These are phyloP conservation scores for Dinomys branickii DNA, from an alignment of 2,113 vertebrate species.

Conservation along the genomic window DNA sequence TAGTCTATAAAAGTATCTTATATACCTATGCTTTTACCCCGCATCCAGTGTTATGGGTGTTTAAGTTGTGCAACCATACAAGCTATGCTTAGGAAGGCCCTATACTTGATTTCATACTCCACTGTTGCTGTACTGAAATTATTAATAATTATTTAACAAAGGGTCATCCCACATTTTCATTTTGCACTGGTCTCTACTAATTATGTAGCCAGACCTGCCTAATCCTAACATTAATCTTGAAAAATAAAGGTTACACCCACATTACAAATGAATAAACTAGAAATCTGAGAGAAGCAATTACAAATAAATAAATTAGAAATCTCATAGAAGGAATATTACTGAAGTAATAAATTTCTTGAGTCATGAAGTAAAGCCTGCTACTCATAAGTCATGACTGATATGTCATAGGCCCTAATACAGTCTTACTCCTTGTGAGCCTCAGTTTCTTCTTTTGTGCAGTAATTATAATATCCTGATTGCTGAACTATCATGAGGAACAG, in stretches of 20 bases:
- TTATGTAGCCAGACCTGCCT: neutral
- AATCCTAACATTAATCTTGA: neutral
- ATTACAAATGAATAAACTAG: neutral
- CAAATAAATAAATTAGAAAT: neutral
- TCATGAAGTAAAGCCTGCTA: neutral
- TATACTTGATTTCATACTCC: neutral
- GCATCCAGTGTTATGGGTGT: neutral
- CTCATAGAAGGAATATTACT: neutral
- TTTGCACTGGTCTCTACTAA: neutral
- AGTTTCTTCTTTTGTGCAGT: neutral
- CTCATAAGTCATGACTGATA: neutral
- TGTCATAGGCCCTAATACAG: neutral
- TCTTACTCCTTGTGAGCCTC: neutral
- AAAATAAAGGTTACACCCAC: neutral
- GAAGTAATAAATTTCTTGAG: neutral
- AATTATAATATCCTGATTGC: neutral
- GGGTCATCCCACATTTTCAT: neutral
- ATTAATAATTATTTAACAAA: slow-evolving; percentile 15
- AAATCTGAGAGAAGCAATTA: neutral
- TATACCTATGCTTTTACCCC: neutral
- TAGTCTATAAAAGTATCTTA: neutral
- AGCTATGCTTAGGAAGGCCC: neutral
- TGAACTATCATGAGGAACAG: neutral
- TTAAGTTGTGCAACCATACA: neutral
- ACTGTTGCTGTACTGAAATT: neutral